These are phyloP conservation scores for Rhimphoctona megacephalus DNA, from an alignment of 2,888 invertebrate genomes.

Conservation along the genomic window DNA sequence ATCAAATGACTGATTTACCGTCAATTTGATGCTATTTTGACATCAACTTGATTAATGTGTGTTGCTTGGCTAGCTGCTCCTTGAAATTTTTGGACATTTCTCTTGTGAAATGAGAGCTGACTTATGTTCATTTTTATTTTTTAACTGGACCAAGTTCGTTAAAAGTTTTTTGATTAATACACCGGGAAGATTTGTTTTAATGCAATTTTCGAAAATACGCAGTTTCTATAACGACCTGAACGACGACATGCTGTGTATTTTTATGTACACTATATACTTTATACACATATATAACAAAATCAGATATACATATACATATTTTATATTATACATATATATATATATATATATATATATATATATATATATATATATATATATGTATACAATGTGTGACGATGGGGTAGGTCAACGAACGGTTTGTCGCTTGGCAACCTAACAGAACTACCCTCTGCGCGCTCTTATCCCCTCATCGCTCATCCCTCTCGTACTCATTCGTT, in stretches of 20 bases:
- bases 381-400: conserved; percentile 65
- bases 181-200: background rate
- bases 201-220: conserved; percentile 68
- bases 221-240: conserved; percentile 75
- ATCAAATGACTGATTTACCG: too few relatives aligned
- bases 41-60: too few relatives aligned
- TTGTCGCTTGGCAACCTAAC: conserved; percentile 80
- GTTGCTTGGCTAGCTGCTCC: background rate
- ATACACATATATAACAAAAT: background rate
- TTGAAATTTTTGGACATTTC: background rate
- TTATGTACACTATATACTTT: background rate
- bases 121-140: background rate
- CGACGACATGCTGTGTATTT: conserved; percentile 44
- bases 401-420: conserved; percentile 79
- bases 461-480: conserved; percentile 39
- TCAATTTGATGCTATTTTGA: too few relatives aligned
- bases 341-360: background rate
- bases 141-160: background rate
- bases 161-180: background rate
- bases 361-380: conserved; percentile 4
- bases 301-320: background rate
- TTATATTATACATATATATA: background rate
- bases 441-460: conserved; percentile 72
- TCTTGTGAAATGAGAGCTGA: background rate
- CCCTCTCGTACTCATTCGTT: conserved; percentile 37